Base-by-base conservation (phyloP, 2,113 vertebrate species). In the Calidris pugnax region DNA sequence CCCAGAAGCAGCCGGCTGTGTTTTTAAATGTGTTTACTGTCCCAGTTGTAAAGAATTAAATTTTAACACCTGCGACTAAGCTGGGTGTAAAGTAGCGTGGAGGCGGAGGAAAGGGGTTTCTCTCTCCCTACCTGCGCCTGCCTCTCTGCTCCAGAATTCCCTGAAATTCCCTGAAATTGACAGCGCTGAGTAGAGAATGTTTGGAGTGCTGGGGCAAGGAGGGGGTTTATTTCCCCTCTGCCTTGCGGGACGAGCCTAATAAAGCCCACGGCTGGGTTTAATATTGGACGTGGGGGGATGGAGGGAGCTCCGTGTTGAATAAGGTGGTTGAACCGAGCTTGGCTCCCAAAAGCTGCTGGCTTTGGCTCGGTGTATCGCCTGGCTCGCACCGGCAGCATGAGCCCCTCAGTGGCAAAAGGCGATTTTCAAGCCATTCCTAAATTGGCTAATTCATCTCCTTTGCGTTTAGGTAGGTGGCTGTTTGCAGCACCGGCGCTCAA, bases 21-120 rank as follows among this genome's bases (percentile, higher is more conserved):
- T 94, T 93, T 97, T 93, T 87, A 90, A 95, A 92, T 96, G 74
- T 96, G 90, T 89, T 94, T 97, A 85, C 90, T 84, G 81, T 97
- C 97, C 97, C 96, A 86, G 21, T 97, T 98, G 97, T 97, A 95
- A 98, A 91, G 89, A 97, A 96, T 96, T 98, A 95, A 93, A 96
- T 98, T 97, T 97, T 95, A 97, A 97, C 97, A 98, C 96, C 96
- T 97, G 97, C 95, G 81, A 77, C 96, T 97, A 95, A 96, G 87
- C 89, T 71, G 80, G 71, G 69, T 96, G 83, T 86, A 90, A 90
- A 92, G 85, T 91, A 90, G 94, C 85, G n/a, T 6, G 82, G 96
- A 95, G 87, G 85, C 85, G 87, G 95, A 96, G 87, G 96, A 95
- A 95, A 82, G 91, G 89, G 94, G 87, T 78, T 97, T 96, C 66